phyloP scores from a whole-genome alignment of 2,797 vertebrate genomes.

The Botia kubotai region DNA sequence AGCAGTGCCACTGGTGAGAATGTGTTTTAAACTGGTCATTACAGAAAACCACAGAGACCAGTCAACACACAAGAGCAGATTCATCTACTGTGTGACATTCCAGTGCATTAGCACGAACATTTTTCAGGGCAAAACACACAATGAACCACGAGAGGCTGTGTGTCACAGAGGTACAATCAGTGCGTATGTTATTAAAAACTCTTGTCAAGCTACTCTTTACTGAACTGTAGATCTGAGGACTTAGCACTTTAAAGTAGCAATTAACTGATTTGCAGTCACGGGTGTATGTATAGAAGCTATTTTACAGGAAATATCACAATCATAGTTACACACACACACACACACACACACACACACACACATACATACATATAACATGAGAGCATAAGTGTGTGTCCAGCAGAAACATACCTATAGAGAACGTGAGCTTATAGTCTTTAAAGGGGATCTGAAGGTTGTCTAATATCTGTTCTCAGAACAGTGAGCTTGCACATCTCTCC shows the following conservation, averaged over 20 bases:
- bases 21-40: slow-evolving; percentile 19
- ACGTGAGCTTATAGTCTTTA: slow-evolving; percentile 73
- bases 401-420: slow-evolving; percentile 34
- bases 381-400: slow-evolving; percentile 52
- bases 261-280: background rate
- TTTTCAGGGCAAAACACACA: background rate
- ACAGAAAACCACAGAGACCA: slow-evolving; percentile 3
- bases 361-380: too few relatives aligned
- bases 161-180: background rate
- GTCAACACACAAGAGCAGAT: slow-evolving; percentile 12
- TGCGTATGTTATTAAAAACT: background rate
- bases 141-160: too few relatives aligned
- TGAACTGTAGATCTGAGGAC: background rate
- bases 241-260: background rate
- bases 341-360: too few relatives aligned
- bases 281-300: background rate
- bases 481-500: slow-evolving; percentile 87
- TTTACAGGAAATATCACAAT: too few relatives aligned
- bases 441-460: slow-evolving; percentile 92
- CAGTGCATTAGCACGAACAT: background rate
- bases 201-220: too few relatives aligned
- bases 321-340: too few relatives aligned
- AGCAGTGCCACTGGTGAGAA: slow-evolving; percentile 3
- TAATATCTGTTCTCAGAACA: slow-evolving; percentile 83
- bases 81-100: slow-evolving; percentile 18